Evolutionary conservation across 2,113 vertebrate genomes (phyloP).

Genomic region (Cricetomys ansorgei): DNA sequence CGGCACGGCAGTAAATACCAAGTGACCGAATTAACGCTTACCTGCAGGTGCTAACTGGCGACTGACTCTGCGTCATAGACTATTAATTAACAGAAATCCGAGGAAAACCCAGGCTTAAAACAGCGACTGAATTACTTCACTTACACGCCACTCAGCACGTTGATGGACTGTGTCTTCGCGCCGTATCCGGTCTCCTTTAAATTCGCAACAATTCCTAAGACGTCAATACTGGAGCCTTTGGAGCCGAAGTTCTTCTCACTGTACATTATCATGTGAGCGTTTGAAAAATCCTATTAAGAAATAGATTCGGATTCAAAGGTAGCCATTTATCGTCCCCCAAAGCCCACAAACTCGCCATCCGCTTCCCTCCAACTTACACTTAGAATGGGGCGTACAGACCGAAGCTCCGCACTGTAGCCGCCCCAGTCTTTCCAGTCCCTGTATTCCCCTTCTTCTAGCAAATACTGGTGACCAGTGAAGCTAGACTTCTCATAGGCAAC

Average conservation of each 20-base stretch:
- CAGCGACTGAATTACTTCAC: conserved; percentile 75
- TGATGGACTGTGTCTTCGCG: conserved; percentile 91
- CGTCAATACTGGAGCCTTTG: conserved; percentile 89
- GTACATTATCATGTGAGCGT: conserved; percentile 94
- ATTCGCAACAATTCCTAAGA: conserved; percentile 91
- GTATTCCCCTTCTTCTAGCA: conserved; percentile 97
- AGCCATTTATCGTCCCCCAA: not conserved
- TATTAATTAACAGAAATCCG: not conserved
- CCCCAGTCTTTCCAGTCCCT: conserved; percentile 94
- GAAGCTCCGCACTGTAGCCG: conserved; percentile 87
- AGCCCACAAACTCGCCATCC: not conserved
- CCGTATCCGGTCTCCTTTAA: conserved; percentile 92
- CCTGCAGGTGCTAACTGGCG: not conserved
- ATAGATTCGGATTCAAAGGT: conserved; percentile 67
- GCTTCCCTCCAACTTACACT: conserved; percentile 87
- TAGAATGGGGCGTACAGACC: conserved; percentile 91
- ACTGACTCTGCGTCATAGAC: not conserved
- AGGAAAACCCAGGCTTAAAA: conserved; percentile 19
- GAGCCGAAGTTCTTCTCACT: conserved; percentile 90
- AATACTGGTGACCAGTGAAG: conserved; percentile 95
- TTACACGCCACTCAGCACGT: conserved; percentile 95
- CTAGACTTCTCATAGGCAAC: conserved; percentile 93
- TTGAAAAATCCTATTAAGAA: conserved; percentile 89
- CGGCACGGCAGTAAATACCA: not conserved
- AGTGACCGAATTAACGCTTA: conserved; percentile 8